phyloP scores from a whole-genome alignment of 1,140 invertebrate species.

The Pseudoatta argentina region DNA sequence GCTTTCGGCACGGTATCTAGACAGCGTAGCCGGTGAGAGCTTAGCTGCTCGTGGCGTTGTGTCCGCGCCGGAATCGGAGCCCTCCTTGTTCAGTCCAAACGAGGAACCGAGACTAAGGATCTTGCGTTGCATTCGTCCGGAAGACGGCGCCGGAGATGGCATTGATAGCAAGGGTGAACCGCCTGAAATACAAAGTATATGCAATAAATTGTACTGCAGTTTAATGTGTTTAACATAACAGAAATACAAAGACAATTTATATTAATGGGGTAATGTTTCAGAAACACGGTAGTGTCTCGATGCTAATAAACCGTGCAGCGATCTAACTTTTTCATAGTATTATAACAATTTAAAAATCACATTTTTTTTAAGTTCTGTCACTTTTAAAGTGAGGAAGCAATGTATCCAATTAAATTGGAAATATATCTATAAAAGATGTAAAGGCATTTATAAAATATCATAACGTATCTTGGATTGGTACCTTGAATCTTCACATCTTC shows the following conservation, averaged over 20 bases:
- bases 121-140: conserved; percentile 86
- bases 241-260: neutral
- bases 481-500: conserved; percentile 86
- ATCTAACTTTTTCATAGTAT: too few relatives aligned
- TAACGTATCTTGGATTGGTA: conserved; percentile 60
- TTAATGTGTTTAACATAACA: neutral
- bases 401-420: neutral
- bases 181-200: conserved; percentile 65
- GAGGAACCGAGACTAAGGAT: conserved; percentile 88
- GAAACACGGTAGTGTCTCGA: too few relatives aligned
- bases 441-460: conserved; percentile 23
- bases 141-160: conserved; percentile 86
- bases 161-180: conserved; percentile 84
- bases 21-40: conserved; percentile 91
- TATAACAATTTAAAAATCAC: too few relatives aligned
- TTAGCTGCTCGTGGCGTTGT: conserved; percentile 92
- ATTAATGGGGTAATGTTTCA: neutral
- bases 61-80: conserved; percentile 93
- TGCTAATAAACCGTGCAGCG: too few relatives aligned
- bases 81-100: conserved; percentile 88
- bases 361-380: too few relatives aligned
- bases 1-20: conserved; percentile 91
- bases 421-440: neutral
- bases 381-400: too few relatives aligned
- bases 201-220: neutral